A percentile compares a stretch with the other conserved stretches of the same genome.
phyloP scores from a whole-genome alignment of 2,797 vertebrate species.

The Notolabrus celidotus region DNA sequence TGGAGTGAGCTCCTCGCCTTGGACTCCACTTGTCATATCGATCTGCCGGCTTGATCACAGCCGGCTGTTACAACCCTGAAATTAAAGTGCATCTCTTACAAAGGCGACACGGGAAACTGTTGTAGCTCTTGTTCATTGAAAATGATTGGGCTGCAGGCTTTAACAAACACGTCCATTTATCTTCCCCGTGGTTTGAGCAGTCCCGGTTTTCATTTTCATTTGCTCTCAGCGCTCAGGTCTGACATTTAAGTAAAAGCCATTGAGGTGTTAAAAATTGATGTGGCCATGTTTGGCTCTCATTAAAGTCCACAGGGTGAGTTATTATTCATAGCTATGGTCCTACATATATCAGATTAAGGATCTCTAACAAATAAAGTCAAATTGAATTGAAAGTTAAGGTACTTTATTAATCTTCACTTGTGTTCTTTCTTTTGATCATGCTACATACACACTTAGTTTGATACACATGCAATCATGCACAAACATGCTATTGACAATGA shows the following conservation, averaged over 20 bases:
- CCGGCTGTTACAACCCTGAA: constrained; percentile 23
- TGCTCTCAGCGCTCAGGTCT: constrained; percentile 39
- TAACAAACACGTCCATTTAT: constrained; percentile 52
- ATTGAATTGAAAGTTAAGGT: too few relatives aligned
- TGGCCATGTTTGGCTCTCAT: constrained; percentile 50
- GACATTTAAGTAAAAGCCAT: constrained; percentile 73
- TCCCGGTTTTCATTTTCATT: constrained; percentile 27
- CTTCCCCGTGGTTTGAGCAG: constrained; percentile 20
- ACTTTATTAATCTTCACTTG: too few relatives aligned
- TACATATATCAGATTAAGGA: constrained; percentile 39
- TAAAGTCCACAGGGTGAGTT: constrained; percentile 47
- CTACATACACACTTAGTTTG: too few relatives aligned
- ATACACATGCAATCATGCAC: too few relatives aligned
- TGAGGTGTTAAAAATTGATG: constrained; percentile 67
- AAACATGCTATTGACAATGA: too few relatives aligned
- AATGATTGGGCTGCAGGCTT: constrained; percentile 22
- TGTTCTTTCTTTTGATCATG: too few relatives aligned
- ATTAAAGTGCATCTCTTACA: constrained; percentile 40
- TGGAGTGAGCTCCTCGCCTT: not conserved
- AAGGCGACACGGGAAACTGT: constrained; percentile 14
- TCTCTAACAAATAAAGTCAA: constrained; percentile 14
- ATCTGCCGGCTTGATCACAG: constrained; percentile 39
- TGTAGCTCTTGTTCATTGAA: constrained; percentile 11
- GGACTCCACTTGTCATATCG: constrained; percentile 15
- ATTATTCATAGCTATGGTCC: constrained; percentile 47